Evolutionary conservation across 2,113 vertebrate genomes (phyloP), one percentile per base, ranked within the genome.

Genomic region (Murina feae): DNA sequence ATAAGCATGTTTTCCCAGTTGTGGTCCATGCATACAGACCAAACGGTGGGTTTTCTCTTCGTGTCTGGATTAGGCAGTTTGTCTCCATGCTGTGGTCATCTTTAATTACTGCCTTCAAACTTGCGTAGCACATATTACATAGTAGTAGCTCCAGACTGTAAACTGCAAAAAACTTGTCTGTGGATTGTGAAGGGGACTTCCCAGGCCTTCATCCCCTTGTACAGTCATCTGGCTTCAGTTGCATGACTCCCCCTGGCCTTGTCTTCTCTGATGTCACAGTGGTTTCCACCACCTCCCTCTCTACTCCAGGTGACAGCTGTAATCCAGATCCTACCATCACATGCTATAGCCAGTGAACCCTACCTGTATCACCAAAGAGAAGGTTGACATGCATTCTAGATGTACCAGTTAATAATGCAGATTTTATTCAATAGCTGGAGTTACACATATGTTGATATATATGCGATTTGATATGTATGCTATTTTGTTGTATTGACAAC

Each of bases 121-220:
- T 16, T 16, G 17, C 0, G 9, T 32, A 58, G 25, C 16, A 13
- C 9, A 9, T 0, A 28, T 28, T 63, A 2, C 16, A 7, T 32
- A 17, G 4, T 25, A 14, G 65, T 21, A 58, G 30, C 39, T 17
- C 35, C 17, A 9, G n/a, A 39, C 4, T 37, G 32, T 39, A 69
- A 44, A n/a, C 9, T 32, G 7, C 3, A 53, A 66, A 58, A 65
- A 63, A 21, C 35, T 47, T 47, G 9, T 6, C 4, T 0, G 11
- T 39, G 51, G 20, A 21, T 55, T 37, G 4, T 13, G 5, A 49
- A 39, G 18, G 6, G 23, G 84, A 78, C 12, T 60, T 37, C 1
- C 18, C 13, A 71, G 60, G 44, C 5, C 35, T 12, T 35, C 1
- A 0, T 11, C 44, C 25, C 25, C 23, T 49, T 47, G 9, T 28